Conservation (phyloP, 1,140 invertebrate genomes). For the Drosophila sturtevanti region DNA sequence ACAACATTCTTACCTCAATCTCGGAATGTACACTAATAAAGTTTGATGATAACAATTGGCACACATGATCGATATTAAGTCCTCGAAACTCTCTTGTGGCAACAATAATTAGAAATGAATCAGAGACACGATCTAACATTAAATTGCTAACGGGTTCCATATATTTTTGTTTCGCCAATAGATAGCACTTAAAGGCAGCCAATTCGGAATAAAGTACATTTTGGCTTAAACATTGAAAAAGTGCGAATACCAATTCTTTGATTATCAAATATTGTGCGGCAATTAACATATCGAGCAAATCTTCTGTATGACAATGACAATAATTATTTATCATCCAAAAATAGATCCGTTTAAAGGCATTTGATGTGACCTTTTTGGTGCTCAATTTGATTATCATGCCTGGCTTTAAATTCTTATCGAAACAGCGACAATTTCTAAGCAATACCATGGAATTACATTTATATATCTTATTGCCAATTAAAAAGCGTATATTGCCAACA, state of each 20-base stretch:
- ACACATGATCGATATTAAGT: not conserved
- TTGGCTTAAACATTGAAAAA: not conserved
- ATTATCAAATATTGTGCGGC: not conserved
- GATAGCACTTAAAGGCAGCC: not conserved
- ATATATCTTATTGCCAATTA: not conserved
- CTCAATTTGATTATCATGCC: not conserved
- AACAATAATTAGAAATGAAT: slow-evolving; percentile 7
- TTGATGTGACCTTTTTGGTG: not conserved
- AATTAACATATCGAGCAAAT: slow-evolving; percentile 6
- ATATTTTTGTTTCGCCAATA: not conserved
- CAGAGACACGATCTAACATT: not conserved
- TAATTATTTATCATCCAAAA: slow-evolving; percentile 11
- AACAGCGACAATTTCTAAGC: not conserved
- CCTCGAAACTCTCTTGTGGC: not conserved
- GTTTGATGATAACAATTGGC: not conserved
- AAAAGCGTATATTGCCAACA: not conserved
- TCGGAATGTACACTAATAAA: slow-evolving; percentile 16
- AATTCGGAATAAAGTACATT: not conserved
- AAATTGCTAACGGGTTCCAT: not conserved
- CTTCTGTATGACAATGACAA: not conserved
- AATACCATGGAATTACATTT: not conserved
- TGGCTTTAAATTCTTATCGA: not conserved
- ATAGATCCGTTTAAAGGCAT: not conserved
- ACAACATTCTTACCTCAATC: slow-evolving; percentile 17
- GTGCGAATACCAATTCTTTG: not conserved